A percentile compares a stretch with the other conserved stretches of the same genome.
phyloP scores from a whole-genome alignment of 2,113 vertebrate species.

The Arothron firmamentum region DNA sequence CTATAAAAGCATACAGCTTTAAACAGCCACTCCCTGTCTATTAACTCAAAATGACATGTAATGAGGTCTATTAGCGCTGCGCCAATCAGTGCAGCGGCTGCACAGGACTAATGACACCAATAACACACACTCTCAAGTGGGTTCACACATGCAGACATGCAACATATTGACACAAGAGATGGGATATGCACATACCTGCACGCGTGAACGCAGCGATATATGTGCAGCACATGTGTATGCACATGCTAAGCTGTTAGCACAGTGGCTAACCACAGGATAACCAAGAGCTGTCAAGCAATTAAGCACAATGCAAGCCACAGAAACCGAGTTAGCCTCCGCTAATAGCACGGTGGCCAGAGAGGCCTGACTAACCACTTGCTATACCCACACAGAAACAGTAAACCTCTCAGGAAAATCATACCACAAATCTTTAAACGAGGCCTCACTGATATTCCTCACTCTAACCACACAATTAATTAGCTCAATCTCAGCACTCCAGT shows the following conservation, averaged over 20 bases:
- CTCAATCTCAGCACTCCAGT: conserved; percentile 13
- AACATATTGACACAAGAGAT: conserved; percentile 9
- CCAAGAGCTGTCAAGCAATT: conserved; percentile 67
- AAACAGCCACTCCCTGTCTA: conserved; percentile 75
- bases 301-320: conserved; percentile 67
- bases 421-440: conserved; percentile 49
- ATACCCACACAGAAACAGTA: conserved; percentile 2
- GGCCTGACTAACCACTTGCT: conserved; percentile 51
- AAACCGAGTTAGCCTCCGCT: conserved; percentile 64
- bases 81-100: conserved; percentile 61
- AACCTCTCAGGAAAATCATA: conserved; percentile 41
- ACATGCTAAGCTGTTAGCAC: conserved; percentile 22
- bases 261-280: conserved; percentile 66
- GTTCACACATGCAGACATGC: conserved; percentile 8
- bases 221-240: conserved; percentile 5
- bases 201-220: conserved; percentile 12
- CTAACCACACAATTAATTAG: conserved; percentile 57
- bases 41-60: conserved; percentile 80
- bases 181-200: conserved; percentile 18
- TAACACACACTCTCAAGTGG: conserved; percentile 44
- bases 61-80: conserved; percentile 75
- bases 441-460: conserved; percentile 44
- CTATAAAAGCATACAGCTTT: conserved; percentile 74
- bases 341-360: conserved; percentile 61
- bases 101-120: conserved; percentile 61